Percentiles rank a stretch among this genome's conserved stretches.
phyloP scores from a whole-genome alignment of 2,113 vertebrate species.

The Cheilinus undulatus region DNA sequence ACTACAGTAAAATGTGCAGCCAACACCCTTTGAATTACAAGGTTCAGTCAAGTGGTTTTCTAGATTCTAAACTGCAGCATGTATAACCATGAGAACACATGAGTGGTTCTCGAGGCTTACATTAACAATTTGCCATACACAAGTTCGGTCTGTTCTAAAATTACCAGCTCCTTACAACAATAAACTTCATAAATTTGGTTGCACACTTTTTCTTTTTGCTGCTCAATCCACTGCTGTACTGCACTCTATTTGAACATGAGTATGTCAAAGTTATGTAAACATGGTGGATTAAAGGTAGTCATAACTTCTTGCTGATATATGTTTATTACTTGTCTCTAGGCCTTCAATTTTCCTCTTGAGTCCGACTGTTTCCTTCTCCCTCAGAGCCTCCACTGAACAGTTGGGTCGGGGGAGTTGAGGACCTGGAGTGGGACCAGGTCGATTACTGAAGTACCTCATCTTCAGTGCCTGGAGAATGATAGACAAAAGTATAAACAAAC shows the following conservation, averaged over 20 bases:
- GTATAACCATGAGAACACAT: constrained; percentile 3
- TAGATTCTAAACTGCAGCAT: constrained; percentile 31
- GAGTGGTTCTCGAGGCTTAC: background rate
- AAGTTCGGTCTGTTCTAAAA: constrained; percentile 27
- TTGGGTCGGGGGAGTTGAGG: constrained; percentile 92
- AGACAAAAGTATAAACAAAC: background rate
- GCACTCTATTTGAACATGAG: too few relatives aligned
- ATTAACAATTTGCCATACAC: constrained; percentile 17
- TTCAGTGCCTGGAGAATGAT: constrained; percentile 88
- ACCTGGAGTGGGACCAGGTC: constrained; percentile 93
- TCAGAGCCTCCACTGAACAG: constrained; percentile 88
- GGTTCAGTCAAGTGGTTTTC: constrained; percentile 37
- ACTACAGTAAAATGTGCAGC: constrained; percentile 51
- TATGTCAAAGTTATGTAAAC: constrained; percentile 1
- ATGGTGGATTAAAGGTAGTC: background rate
- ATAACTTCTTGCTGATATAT: constrained; percentile 6
- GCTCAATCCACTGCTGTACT: constrained; percentile 7
- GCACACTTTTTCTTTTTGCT: background rate
- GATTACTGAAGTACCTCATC: constrained; percentile 93
- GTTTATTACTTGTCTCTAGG: constrained; percentile 81
- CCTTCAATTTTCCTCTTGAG: constrained; percentile 92
- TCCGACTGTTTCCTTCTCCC: constrained; percentile 88
- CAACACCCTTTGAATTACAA: constrained; percentile 76
- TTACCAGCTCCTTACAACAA: constrained; percentile 19
- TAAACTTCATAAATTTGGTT: background rate